These are phyloP conservation scores for Capreolus pygargus DNA, from an alignment of 2,113 vertebrate species.

Conservation along the genomic window DNA sequence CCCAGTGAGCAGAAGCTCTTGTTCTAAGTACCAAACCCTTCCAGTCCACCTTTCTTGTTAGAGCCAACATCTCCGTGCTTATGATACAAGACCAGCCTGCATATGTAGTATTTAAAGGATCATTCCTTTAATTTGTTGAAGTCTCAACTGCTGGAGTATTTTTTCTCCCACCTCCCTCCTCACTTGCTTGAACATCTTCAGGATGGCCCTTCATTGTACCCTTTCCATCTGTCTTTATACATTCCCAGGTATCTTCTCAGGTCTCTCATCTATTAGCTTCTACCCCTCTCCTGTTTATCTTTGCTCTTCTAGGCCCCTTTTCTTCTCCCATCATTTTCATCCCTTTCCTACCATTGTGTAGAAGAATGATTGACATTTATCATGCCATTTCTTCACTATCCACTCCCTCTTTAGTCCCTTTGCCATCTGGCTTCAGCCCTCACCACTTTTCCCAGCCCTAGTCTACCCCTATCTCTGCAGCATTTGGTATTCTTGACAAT, in stretches of 20 bases:
- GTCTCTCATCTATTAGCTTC: neutral
- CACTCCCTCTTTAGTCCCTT: neutral
- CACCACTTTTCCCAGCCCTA: neutral
- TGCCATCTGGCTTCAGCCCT: neutral
- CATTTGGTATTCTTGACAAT: neutral
- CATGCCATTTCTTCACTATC: neutral
- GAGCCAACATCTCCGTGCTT: neutral
- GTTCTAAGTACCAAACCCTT: neutral
- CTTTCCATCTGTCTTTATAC: neutral
- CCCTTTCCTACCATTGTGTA: neutral
- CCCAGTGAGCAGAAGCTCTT: neutral
- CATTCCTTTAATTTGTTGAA: constrained; percentile 5
- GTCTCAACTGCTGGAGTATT: neutral
- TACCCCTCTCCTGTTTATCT: neutral
- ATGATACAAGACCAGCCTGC: neutral
- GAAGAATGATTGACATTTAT: neutral
- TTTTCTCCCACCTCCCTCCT: neutral
- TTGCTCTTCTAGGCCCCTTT: neutral
- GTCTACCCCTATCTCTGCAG: neutral
- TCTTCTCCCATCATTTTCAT: neutral
- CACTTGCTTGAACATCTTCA: neutral
- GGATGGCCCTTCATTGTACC: neutral
- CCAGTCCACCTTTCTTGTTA: neutral
- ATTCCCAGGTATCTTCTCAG: neutral
- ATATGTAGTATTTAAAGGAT: neutral